phyloP scores from a whole-genome alignment of 2,888 invertebrate species.

The Cosmia trapezina region DNA sequence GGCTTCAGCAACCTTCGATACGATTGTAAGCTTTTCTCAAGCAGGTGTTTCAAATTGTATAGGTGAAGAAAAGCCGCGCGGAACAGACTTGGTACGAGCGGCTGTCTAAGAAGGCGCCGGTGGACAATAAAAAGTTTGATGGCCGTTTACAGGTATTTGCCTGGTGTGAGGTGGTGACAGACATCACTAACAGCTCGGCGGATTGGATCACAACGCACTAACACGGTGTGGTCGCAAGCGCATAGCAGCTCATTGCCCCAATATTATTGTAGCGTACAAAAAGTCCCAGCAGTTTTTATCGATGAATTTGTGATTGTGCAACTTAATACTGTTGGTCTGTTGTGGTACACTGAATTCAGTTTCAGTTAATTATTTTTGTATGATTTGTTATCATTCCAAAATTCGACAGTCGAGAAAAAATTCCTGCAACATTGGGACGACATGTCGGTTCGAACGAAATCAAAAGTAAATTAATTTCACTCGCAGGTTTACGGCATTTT shows the following conservation, averaged over 20 bases:
- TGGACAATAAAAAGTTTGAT: constrained; percentile 77
- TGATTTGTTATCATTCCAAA: constrained; percentile 7
- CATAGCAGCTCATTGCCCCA: constrained; percentile 8
- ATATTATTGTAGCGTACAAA: constrained; percentile 34
- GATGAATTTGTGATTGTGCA: constrained; percentile 24
- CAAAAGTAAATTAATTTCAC: neutral
- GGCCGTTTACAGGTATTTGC: constrained; percentile 80
- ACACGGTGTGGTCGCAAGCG: constrained; percentile 53
- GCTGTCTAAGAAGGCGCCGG: constrained; percentile 77
- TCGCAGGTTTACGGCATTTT: constrained; percentile 1
- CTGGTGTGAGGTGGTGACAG: constrained; percentile 30
- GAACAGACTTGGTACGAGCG: constrained; percentile 87
- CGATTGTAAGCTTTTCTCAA: constrained; percentile 17
- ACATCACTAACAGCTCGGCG: constrained; percentile 46
- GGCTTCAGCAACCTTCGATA: neutral
- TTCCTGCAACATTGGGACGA: neutral
- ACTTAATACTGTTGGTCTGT: neutral
- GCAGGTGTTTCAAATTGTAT: constrained; percentile 51
- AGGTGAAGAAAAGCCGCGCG: constrained; percentile 80
- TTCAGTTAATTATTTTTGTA: constrained; percentile 24
- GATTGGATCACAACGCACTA: constrained; percentile 64
- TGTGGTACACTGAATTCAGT: constrained; percentile 32
- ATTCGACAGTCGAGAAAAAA: neutral
- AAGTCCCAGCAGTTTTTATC: constrained; percentile 31
- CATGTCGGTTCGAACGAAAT: neutral